These are phyloP conservation scores for Cuniculus paca DNA, from an alignment of 2,797 vertebrate genomes.

Conservation along the genomic window DNA sequence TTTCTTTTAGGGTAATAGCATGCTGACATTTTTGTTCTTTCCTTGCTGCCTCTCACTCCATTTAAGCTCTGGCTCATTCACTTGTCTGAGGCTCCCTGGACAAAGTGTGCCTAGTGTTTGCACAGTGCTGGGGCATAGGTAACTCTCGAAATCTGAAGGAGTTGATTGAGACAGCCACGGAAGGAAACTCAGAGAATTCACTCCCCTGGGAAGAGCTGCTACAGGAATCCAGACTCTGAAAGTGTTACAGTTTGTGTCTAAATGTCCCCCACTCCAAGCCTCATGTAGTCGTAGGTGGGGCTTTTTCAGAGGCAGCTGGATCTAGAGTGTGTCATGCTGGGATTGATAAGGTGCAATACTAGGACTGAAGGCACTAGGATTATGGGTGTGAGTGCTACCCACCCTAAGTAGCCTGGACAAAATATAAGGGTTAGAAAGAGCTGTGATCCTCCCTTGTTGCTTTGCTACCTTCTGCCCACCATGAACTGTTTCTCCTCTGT, in stretches of 20 bases:
- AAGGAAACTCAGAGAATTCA: not conserved
- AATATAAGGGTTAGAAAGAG: not conserved
- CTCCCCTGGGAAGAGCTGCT: not conserved
- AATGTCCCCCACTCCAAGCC: not conserved
- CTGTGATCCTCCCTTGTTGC: not conserved
- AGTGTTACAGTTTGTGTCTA: not conserved
- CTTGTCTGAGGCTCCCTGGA: not conserved
- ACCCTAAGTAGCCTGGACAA: not conserved
- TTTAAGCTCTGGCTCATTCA: not conserved
- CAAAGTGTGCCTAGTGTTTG: not conserved
- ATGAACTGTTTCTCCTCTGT: not conserved
- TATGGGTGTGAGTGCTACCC: not conserved
- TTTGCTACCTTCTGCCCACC: not conserved
- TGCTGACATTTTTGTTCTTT: not conserved
- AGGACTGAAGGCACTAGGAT: not conserved
- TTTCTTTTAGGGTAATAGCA: not conserved
- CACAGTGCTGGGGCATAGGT: not conserved
- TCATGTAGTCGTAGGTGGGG: not conserved
- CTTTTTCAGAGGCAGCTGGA: not conserved
- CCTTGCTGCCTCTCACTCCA: not conserved
- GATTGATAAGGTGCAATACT: not conserved
- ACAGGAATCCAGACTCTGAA: not conserved
- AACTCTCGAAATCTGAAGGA: constrained; percentile 42
- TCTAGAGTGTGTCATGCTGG: too few relatives aligned
- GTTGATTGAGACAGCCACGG: not conserved